Percentiles rank a stretch among this genome's conserved stretches.
These are phyloP conservation scores for Cephalopholis sonnerati DNA, from an alignment of 2,113 vertebrate species.

Conservation along the genomic window DNA sequence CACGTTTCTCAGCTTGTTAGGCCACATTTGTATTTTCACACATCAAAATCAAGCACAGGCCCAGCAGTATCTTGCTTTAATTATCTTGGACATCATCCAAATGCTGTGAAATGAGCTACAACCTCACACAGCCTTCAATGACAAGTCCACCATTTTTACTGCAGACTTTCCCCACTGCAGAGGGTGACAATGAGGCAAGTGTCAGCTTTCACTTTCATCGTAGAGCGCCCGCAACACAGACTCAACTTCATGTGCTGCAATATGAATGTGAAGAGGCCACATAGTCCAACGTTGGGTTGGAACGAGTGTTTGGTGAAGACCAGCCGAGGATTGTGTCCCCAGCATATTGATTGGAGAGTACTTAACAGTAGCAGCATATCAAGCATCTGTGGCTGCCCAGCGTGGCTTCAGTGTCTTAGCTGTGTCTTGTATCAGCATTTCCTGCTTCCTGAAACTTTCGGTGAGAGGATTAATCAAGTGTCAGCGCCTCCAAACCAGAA, in stretches of 20 bases:
- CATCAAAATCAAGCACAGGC: background rate
- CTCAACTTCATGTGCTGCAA: background rate
- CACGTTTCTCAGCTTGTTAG: background rate
- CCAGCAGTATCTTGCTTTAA: background rate
- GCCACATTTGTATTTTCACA: background rate
- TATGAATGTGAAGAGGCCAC: background rate
- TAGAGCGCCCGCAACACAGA: background rate
- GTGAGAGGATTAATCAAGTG: constrained; percentile 31
- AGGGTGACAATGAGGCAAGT: constrained; percentile 13
- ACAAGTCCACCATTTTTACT: constrained; percentile 26
- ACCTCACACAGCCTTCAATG: constrained; percentile 5
- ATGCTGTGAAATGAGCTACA: background rate
- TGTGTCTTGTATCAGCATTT: constrained; percentile 33
- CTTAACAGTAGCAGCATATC: background rate
- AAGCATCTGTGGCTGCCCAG: background rate
- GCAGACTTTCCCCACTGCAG: constrained; percentile 37
- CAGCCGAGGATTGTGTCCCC: background rate
- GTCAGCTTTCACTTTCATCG: constrained; percentile 15
- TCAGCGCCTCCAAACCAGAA: constrained; percentile 25
- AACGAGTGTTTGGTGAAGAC: background rate
- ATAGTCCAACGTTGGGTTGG: background rate
- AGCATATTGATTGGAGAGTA: background rate
- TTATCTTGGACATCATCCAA: background rate
- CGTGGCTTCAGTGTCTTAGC: constrained; percentile 14
- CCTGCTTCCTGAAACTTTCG: constrained; percentile 30